A percentile compares a stretch with the other conserved stretches of the same genome.
Conservation (phyloP, 2,797 vertebrate species). For the Allobates femoralis region DNA sequence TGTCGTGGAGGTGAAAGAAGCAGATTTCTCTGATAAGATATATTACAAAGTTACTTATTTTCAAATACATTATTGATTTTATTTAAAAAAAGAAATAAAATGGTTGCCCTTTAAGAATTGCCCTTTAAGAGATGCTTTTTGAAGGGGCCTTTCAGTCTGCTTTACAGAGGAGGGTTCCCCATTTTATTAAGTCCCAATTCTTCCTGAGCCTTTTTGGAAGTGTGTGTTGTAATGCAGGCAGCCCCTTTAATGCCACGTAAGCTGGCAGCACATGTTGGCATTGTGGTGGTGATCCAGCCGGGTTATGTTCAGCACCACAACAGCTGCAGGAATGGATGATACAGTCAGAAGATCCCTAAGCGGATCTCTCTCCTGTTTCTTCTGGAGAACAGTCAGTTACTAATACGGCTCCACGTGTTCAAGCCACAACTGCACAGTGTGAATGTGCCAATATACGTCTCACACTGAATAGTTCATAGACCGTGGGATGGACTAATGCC, state of each 20-base stretch:
- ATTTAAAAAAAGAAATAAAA: too few species aligned
- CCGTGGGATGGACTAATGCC: background rate
- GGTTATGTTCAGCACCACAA: background rate
- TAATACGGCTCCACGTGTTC: background rate
- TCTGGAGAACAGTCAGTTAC: background rate
- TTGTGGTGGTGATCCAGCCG: background rate
- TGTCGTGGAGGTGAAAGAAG: too few species aligned
- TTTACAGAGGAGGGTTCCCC: background rate
- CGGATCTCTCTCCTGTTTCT: slow-evolving; percentile 1
- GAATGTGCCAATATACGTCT: background rate
- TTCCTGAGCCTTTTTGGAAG: background rate
- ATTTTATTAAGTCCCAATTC: too few species aligned
- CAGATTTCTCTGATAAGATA: too few species aligned
- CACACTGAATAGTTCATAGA: slow-evolving; percentile 29
- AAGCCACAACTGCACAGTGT: background rate
- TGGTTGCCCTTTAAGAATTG: too few species aligned
- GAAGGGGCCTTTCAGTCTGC: background rate
- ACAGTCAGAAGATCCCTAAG: background rate
- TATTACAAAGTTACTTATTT: too few species aligned
- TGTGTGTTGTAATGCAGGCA: background rate
- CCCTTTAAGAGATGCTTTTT: too few species aligned
- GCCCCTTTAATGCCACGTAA: slow-evolving; percentile 1
- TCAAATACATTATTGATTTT: too few species aligned
- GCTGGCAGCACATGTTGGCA: slow-evolving; percentile 7
- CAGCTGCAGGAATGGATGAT: background rate